These are phyloP conservation scores for Pogonognathellus flavescens DNA, from an alignment of 1,140 invertebrate species.

Conservation along the genomic window DNA sequence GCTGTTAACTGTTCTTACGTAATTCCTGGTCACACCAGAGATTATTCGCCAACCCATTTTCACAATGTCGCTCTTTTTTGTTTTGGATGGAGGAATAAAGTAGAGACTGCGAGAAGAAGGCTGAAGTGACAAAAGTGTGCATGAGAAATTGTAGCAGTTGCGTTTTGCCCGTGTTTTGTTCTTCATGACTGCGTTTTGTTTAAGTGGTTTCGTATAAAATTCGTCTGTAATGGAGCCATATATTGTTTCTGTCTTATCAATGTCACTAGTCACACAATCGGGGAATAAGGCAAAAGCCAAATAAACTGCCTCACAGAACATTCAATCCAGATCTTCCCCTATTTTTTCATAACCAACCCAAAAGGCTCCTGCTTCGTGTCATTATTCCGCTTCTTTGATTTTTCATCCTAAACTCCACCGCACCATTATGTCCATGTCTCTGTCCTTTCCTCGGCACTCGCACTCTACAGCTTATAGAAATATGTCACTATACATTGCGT, in stretches of 20 bases:
- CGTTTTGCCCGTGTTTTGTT: slow-evolving; percentile 24
- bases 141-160: slow-evolving; percentile 11
- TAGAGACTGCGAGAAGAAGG: too few species aligned
- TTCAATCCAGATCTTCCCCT: slow-evolving; percentile 14
- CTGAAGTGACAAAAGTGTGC: slow-evolving; percentile 3
- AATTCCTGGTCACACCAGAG: not conserved
- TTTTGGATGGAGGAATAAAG: too few species aligned
- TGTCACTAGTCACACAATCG: not conserved
- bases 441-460: not conserved
- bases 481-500: not conserved
- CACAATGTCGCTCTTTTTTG: too few species aligned
- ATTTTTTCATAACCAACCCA: not conserved
- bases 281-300: not conserved
- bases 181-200: slow-evolving; percentile 9
- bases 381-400: slow-evolving; percentile 48
- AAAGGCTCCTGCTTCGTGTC: not conserved
- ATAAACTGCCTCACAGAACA: slow-evolving; percentile 20
- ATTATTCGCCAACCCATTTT: not conserved
- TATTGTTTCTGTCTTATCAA: slow-evolving; percentile 26
- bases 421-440: too few species aligned
- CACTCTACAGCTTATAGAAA: not conserved
- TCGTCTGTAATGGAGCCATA: not conserved
- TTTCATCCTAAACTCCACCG: not conserved
- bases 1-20: not conserved
- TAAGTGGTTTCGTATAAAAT: slow-evolving; percentile 11